Percentiles rank a stretch among this genome's conserved stretches.
phyloP scores from a whole-genome alignment of 1,140 invertebrate genomes.

The Drosophila leontia region DNA sequence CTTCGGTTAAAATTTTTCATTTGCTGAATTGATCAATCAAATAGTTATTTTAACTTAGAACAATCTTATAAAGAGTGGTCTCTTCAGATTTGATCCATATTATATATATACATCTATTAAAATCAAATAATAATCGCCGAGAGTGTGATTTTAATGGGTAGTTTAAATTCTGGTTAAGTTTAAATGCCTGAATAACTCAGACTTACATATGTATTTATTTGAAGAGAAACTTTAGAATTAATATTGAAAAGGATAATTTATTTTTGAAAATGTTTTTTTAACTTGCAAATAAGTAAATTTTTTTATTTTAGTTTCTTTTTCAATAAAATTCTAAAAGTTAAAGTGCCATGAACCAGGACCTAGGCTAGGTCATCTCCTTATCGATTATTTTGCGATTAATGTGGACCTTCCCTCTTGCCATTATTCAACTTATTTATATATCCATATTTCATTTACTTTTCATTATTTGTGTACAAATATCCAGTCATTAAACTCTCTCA shows the following conservation, averaged over 20 bases:
- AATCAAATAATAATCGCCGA: neutral
- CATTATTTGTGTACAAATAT: conserved; percentile 27
- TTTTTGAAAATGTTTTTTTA: neutral
- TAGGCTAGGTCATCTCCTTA: neutral
- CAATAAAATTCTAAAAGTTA: neutral
- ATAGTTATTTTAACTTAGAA: too few species aligned
- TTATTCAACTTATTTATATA: neutral
- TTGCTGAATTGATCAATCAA: too few species aligned
- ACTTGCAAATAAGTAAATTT: neutral
- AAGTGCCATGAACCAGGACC: neutral
- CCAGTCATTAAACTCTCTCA: conserved; percentile 35
- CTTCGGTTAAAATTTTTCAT: neutral
- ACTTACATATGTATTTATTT: too few species aligned
- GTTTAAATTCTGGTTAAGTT: neutral
- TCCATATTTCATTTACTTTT: conserved; percentile 9
- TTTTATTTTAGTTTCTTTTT: neutral
- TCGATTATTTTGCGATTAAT: neutral
- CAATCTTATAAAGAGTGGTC: neutral
- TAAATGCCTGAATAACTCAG: too few species aligned
- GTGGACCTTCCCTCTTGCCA: neutral
- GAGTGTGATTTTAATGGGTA: neutral
- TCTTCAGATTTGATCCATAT: neutral
- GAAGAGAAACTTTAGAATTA: too few species aligned
- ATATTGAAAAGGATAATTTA: too few species aligned
- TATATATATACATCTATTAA: neutral